Evolutionary conservation across 2,888 invertebrate genomes (phyloP).

Genomic region (Dasypogon diadema): DNA sequence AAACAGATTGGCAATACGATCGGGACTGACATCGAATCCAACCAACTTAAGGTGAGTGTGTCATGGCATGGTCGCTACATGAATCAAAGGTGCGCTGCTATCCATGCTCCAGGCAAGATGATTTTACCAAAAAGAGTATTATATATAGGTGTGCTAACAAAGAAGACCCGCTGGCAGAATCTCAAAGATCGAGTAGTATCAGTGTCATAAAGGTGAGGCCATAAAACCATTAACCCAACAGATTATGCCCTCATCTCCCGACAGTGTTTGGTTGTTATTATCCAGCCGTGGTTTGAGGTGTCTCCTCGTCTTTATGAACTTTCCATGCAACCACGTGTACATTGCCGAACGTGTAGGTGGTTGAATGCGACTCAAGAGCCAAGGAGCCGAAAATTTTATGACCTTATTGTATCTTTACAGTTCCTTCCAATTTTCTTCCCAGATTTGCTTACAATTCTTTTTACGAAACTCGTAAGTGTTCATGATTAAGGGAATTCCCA

Average conservation of each 20-base stretch:
- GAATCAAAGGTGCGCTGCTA: slow-evolving; percentile 9
- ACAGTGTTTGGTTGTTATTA: slow-evolving; percentile 15
- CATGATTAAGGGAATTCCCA: not conserved
- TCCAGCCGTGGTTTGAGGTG: slow-evolving; percentile 27
- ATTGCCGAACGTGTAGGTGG: slow-evolving; percentile 27
- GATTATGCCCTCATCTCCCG: slow-evolving; percentile 34
- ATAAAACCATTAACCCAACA: slow-evolving; percentile 35
- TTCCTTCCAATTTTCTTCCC: not conserved
- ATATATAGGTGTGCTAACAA: slow-evolving; percentile 9
- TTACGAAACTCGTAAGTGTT: not conserved
- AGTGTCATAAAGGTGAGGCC: slow-evolving; percentile 22
- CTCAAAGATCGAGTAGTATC: not conserved
- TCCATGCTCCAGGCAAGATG: not conserved
- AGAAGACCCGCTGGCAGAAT: slow-evolving; percentile 17
- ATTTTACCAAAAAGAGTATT: not conserved
- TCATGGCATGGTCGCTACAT: not conserved
- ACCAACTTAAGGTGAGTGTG: slow-evolving; percentile 4
- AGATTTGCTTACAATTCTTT: not conserved
- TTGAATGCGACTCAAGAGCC: not conserved
- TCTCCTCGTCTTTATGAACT: slow-evolving; percentile 26
- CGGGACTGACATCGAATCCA: slow-evolving; percentile 12
- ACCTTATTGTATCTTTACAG: slow-evolving; percentile 1
- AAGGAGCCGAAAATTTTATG: slow-evolving; percentile 10
- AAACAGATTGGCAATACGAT: slow-evolving; percentile 42
- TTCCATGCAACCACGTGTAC: slow-evolving; percentile 29